phyloP scores from a whole-genome alignment of 30 jellyfish, hydroid and myxozoan genomes.

The Cassiopea andromeda region DNA sequence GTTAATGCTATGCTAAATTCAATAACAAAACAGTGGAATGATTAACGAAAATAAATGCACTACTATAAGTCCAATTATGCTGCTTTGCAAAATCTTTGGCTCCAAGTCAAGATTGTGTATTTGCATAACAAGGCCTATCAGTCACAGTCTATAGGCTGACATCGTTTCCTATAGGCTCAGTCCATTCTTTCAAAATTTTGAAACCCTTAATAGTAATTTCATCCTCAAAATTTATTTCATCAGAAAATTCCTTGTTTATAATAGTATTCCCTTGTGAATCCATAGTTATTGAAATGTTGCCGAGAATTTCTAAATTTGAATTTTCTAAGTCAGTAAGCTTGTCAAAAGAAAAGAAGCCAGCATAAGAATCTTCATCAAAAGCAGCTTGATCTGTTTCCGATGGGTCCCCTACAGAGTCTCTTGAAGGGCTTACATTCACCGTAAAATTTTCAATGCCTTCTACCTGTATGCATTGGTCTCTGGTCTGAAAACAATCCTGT shows the following conservation, averaged over 20 bases:
- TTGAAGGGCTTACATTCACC: background rate
- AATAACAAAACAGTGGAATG: too few relatives aligned
- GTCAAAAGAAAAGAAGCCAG: background rate
- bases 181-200: background rate
- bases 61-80: too few relatives aligned
- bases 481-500: background rate
- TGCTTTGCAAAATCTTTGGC: too few relatives aligned
- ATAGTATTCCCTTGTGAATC: slow-evolving; percentile 5
- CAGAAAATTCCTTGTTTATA: background rate
- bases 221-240: background rate
- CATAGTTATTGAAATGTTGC: background rate
- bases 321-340: background rate
- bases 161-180: background rate
- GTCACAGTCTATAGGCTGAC: too few relatives aligned
- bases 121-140: too few relatives aligned
- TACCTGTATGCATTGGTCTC: background rate
- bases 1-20: too few relatives aligned
- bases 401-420: background rate
- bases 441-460: background rate
- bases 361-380: background rate
- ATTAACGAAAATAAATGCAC: too few relatives aligned
- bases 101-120: too few relatives aligned
- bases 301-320: slow-evolving; percentile 1
- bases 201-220: background rate
- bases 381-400: background rate